These are phyloP conservation scores for Leuciscus waleckii DNA, from an alignment of 2,797 vertebrate species.

Conservation along the genomic window DNA sequence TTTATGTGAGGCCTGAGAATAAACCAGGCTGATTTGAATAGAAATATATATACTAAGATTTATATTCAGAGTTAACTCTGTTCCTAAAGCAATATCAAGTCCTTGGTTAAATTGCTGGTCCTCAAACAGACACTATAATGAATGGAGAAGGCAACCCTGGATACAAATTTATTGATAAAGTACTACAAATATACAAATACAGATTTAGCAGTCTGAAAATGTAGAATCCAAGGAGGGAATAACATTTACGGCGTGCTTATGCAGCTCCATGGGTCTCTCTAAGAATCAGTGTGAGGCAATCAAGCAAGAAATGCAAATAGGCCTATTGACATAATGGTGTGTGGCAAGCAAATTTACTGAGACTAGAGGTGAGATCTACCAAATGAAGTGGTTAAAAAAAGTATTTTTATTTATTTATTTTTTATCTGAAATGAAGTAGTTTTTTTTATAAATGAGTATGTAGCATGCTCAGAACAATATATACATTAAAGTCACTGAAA, in stretches of 20 bases:
- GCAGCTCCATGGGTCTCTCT: background rate
- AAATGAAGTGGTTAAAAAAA: background rate
- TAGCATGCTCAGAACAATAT: background rate
- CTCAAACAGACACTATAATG: slow-evolving; percentile 19
- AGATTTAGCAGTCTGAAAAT: slow-evolving; percentile 11
- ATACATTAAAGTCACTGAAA: no score
- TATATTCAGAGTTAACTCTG: background rate
- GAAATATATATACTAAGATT: background rate
- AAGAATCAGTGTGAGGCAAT: background rate
- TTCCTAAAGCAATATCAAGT: background rate
- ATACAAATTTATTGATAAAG: background rate
- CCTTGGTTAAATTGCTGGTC: background rate
- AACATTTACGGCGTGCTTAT: slow-evolving; percentile 16
- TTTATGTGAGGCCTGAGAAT: background rate
- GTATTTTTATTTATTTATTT: background rate
- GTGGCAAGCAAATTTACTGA: slow-evolving; percentile 26
- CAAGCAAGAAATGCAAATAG: slow-evolving; percentile 28
- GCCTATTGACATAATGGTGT: slow-evolving; percentile 33
- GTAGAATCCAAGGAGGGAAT: background rate
- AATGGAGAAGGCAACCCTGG: background rate
- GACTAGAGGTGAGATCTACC: background rate
- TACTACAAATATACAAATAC: background rate
- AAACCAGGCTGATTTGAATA: background rate
- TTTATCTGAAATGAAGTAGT: slow-evolving; percentile 2
- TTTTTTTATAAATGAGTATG: slow-evolving; percentile 29